These are phyloP conservation scores for Macrosoma leucophasiata DNA, from an alignment of 2,888 invertebrate species.

Conservation along the genomic window DNA sequence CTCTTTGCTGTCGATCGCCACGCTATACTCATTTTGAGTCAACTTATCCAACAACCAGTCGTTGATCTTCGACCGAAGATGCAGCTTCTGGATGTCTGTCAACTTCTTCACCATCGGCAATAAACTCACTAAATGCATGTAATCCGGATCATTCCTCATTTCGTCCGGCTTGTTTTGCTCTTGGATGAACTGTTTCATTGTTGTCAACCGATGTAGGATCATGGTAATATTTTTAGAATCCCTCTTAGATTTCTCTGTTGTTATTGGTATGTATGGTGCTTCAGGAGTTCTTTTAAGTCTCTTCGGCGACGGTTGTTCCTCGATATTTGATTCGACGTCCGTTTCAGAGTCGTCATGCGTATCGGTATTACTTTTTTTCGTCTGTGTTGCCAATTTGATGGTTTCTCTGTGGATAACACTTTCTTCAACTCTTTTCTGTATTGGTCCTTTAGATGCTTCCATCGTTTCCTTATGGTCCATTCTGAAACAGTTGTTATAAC, in stretches of 20 bases:
- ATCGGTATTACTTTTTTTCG: constrained; percentile 6
- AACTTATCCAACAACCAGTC: constrained; percentile 30
- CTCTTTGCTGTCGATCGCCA: constrained; percentile 1
- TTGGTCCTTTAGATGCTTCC: constrained; percentile 36
- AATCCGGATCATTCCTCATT: constrained; percentile 28
- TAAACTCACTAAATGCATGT: constrained; percentile 32
- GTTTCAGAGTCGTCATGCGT: constrained; percentile 4
- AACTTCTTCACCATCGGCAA: constrained; percentile 30
- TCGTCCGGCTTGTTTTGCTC: constrained; percentile 1
- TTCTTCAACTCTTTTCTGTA: constrained; percentile 34
- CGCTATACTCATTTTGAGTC: constrained; percentile 20
- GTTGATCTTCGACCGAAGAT: constrained; percentile 31
- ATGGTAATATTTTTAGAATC: constrained; percentile 13
- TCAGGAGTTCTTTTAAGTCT: constrained; percentile 1
- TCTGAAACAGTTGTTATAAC: too few species aligned
- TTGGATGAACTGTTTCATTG: constrained; percentile 18
- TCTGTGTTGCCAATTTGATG: too few species aligned
- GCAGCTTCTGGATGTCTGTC: constrained; percentile 31
- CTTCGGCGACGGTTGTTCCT: constrained; percentile 9
- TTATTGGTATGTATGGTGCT: too few species aligned
- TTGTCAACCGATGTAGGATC: constrained; percentile 18
- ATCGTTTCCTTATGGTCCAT: constrained; percentile 26
- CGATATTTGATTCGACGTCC: constrained; percentile 16
- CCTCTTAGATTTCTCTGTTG: too few species aligned
- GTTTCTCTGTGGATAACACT: constrained; percentile 10